phyloP scores from a whole-genome alignment of 2,797 vertebrate genomes.

The Trachurus trachurus region DNA sequence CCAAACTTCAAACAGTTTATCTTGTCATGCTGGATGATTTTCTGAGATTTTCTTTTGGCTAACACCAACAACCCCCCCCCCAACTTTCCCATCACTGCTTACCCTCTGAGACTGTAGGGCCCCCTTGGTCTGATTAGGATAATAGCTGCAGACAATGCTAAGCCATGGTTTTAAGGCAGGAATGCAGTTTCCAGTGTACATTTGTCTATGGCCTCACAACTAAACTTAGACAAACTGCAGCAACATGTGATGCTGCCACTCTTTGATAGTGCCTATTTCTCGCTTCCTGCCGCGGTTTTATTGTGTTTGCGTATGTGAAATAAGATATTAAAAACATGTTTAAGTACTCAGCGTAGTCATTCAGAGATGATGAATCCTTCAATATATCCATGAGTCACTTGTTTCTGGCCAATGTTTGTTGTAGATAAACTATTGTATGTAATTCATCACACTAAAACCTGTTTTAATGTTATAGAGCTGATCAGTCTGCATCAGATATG shows the following conservation, averaged over 20 bases:
- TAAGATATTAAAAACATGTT: background rate
- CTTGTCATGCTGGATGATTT: constrained; percentile 5
- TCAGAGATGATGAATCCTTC: constrained; percentile 15
- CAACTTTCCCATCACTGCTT: background rate
- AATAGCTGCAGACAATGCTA: constrained; percentile 78
- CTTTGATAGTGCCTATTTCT: constrained; percentile 17
- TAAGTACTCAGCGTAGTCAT: background rate
- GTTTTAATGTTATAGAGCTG: too few relatives aligned
- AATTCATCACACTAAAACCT: too few relatives aligned
- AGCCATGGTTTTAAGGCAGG: constrained; percentile 73
- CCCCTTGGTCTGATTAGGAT: constrained; percentile 72
- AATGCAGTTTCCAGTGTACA: constrained; percentile 72
- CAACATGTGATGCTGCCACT: constrained; percentile 71
- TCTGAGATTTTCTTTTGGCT: constrained; percentile 22
- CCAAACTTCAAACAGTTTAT: constrained; percentile 5
- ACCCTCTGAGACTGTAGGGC: constrained; percentile 10
- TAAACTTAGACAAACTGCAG: constrained; percentile 76
- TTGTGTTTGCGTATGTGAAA: background rate
- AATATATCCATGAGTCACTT: constrained; percentile 13
- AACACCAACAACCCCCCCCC: background rate
- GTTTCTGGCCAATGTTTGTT: constrained; percentile 43
- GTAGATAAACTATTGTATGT: background rate
- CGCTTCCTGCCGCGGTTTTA: background rate
- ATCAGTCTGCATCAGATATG: background rate
- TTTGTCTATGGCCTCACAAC: constrained; percentile 44